Base-by-base conservation (phyloP, 2,113 vertebrate genomes). In the Miniopterus natalensis region DNA sequence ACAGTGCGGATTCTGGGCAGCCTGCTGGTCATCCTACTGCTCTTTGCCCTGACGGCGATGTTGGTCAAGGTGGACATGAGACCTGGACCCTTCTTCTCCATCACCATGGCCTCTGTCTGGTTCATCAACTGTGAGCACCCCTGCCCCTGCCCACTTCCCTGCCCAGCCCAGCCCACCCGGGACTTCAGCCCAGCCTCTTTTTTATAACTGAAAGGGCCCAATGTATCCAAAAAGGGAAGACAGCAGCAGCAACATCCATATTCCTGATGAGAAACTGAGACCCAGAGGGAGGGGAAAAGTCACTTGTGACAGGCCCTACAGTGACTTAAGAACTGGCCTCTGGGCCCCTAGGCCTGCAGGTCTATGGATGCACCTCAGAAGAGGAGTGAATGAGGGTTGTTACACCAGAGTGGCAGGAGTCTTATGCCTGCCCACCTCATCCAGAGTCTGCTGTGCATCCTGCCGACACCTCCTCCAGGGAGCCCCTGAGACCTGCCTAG, bases 101-200 rank as follows among this genome's bases (percentile, higher is more conserved):
- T 99, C 97, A 99, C 99, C 96, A 99, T 99, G 99, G 98, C 98
- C 0, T 99, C 98, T 0, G 98, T 99, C 95, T 99, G 99, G 99
- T 99, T 99, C 98, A 99, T 99, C 96, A 99, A 99, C 97, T 99
- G 99, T 99, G 96, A 99, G 98, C 94, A 29, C 55, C 13, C 11
- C 87, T 5, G n/a, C 1, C 77, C 84, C 53, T 8, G 0, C 42
- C 73, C 31, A 2, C n/a, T 51, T 15, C 65, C 49, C 18, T 17
- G 25, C 42, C 65, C n/a, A 4, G 9, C 45, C 61, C 25, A 25
- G 9, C 59, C 23, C 18, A 5, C 9, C 14, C 49, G 21, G 53
- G 36, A 20, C 55, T 74, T 84, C 49, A 40, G 57, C 57, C 14
- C 3, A 42, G 49, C n/a, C 65, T 59, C 66, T 51, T 57, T 49